phyloP scores from a whole-genome alignment of 2,797 vertebrate species.

The Columba guinea region DNA sequence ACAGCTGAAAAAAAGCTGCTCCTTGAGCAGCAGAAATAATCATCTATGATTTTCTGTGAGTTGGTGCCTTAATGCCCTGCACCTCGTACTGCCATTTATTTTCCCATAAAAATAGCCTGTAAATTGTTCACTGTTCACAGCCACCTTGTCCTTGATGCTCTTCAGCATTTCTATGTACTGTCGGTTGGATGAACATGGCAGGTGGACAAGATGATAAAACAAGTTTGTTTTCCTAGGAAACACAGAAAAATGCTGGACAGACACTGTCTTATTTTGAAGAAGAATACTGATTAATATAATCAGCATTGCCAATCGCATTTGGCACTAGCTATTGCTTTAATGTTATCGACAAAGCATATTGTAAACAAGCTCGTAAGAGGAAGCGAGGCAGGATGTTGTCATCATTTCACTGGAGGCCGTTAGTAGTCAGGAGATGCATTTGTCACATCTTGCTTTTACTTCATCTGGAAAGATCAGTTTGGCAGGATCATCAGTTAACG shows the following conservation, averaged over 20 bases:
- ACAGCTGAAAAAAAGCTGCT: neutral
- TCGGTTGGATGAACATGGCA: neutral
- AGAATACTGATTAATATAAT: neutral
- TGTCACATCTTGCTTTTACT: slow-evolving; percentile 13
- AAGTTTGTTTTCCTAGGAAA: neutral
- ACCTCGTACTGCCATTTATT: neutral
- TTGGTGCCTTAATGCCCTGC: neutral
- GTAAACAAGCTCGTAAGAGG: neutral
- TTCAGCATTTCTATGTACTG: fast-evolving
- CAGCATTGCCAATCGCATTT: neutral
- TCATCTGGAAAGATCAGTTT: slow-evolving; percentile 34
- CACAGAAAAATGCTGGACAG: neutral
- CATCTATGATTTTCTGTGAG: neutral
- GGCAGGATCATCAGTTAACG: neutral
- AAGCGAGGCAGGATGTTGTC: neutral
- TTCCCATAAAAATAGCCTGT: neutral
- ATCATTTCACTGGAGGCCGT: slow-evolving; percentile 26
- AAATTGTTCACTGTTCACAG: neutral
- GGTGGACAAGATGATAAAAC: neutral
- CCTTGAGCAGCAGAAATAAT: neutral
- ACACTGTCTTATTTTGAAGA: neutral
- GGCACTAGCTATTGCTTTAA: slow-evolving; percentile 4
- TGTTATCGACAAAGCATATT: neutral
- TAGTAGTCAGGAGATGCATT: neutral
- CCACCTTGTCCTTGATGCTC: neutral